Conservation (phyloP, 1,140 invertebrate genomes). For the Cydia fagiglandana region DNA sequence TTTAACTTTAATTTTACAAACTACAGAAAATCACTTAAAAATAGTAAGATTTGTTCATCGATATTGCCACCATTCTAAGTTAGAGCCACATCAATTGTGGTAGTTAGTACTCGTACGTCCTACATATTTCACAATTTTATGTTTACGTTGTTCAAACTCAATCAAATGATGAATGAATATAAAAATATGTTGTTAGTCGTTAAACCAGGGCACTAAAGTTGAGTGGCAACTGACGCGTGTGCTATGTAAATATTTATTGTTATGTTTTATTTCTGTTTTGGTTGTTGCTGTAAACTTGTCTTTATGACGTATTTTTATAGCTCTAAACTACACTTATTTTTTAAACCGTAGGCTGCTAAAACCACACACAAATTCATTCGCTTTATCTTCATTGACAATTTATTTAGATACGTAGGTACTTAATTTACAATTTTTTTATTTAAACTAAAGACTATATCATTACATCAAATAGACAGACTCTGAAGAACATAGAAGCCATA, state of each 20-base stretch:
- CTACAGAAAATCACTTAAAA: neutral
- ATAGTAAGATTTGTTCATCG: neutral
- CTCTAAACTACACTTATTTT: neutral
- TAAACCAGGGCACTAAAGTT: slow-evolving; percentile 57
- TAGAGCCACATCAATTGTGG: neutral
- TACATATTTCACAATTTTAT: neutral
- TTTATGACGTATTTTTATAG: slow-evolving; percentile 49
- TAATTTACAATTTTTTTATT: no score
- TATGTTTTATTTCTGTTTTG: slow-evolving; percentile 53
- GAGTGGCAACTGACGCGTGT: slow-evolving; percentile 49
- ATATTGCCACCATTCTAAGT: neutral
- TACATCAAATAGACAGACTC: no score
- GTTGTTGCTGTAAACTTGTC: slow-evolving; percentile 47
- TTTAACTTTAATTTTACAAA: no score
- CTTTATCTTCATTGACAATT: neutral
- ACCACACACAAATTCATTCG: neutral
- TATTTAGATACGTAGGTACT: no score
- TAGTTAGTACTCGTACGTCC: no score
- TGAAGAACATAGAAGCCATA: no score
- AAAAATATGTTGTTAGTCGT: slow-evolving; percentile 3
- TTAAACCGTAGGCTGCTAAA: neutral
- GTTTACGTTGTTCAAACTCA: neutral
- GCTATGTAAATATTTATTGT: slow-evolving; percentile 63
- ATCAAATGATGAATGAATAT: slow-evolving; percentile 42
- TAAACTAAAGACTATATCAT: no score